Evolutionary conservation across 2,797 vertebrate species (phyloP).

Genomic region (Prionace glauca): DNA sequence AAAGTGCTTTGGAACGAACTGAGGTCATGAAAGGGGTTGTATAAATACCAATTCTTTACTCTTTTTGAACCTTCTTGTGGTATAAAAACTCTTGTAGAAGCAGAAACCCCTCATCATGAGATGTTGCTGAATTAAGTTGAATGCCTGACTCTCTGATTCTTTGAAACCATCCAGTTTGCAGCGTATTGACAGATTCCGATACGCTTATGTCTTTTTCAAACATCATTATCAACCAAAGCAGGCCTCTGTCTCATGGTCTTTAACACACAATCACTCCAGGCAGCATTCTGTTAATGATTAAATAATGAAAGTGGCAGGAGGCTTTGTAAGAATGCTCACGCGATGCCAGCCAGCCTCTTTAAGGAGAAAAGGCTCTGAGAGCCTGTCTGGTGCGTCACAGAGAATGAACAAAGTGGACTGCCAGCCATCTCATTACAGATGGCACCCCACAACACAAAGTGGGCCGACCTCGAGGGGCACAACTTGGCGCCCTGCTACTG

Average conservation of each 20-base stretch:
- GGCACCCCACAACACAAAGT: background rate
- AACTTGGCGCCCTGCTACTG: background rate
- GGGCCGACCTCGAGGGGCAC: background rate
- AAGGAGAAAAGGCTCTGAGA: background rate
- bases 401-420: background rate
- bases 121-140: too few species aligned
- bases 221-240: background rate
- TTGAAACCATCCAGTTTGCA: background rate
- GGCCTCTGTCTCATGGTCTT: slow-evolving; percentile 4
- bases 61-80: background rate
- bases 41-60: background rate
- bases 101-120: background rate
- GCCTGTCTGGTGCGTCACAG: background rate
- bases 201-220: background rate
- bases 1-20: background rate
- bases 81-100: background rate
- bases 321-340: background rate
- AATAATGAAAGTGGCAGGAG: slow-evolving; percentile 1
- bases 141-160: background rate
- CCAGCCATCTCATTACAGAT: background rate
- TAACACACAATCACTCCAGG: background rate
- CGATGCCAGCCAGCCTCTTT: background rate
- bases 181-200: background rate
- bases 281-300: background rate
- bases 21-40: background rate